phyloP scores from a whole-genome alignment of 2,888 invertebrate species.

The Digitonthophagus gazella region DNA sequence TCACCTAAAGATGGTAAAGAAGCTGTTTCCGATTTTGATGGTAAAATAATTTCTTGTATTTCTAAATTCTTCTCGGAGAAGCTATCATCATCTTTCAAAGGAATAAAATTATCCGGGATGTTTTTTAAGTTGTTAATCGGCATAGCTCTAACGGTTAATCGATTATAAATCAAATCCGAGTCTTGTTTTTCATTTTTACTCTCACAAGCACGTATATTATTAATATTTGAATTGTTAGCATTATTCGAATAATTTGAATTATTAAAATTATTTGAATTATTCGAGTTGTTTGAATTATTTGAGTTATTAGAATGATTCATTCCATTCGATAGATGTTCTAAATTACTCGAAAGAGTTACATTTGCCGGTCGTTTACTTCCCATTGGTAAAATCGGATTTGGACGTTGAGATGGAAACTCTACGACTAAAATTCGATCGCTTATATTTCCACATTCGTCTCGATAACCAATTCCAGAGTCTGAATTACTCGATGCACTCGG shows the following conservation, averaged over 20 bases:
- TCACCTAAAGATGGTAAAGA: slow-evolving; percentile 37
- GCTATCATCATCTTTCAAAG: neutral
- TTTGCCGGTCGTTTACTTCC: slow-evolving; percentile 40
- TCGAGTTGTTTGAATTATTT: too few species aligned
- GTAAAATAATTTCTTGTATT: slow-evolving; percentile 5
- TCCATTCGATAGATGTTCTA: slow-evolving; percentile 36
- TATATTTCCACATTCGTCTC: slow-evolving; percentile 82
- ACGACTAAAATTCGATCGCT: slow-evolving; percentile 78
- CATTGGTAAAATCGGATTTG: slow-evolving; percentile 36
- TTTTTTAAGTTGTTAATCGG: slow-evolving; percentile 32
- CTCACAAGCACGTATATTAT: slow-evolving; percentile 47
- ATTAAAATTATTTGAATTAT: too few species aligned
- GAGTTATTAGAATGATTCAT: too few species aligned
- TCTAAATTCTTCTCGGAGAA: slow-evolving; percentile 1
- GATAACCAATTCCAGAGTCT: slow-evolving; percentile 92
- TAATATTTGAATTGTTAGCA: slow-evolving; percentile 43
- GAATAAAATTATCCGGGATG: neutral
- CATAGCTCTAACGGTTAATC: neutral
- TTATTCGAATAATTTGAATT: slow-evolving; percentile 26
- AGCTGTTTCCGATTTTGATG: slow-evolving; percentile 32
- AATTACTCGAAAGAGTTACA: slow-evolving; percentile 43
- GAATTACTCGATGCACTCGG: slow-evolving; percentile 91
- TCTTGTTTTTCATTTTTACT: slow-evolving; percentile 36
- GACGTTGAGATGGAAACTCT: slow-evolving; percentile 61
- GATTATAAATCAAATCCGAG: slow-evolving; percentile 13